phyloP scores from a whole-genome alignment of 2,113 vertebrate genomes.

The Periophthalmus modestus region DNA sequence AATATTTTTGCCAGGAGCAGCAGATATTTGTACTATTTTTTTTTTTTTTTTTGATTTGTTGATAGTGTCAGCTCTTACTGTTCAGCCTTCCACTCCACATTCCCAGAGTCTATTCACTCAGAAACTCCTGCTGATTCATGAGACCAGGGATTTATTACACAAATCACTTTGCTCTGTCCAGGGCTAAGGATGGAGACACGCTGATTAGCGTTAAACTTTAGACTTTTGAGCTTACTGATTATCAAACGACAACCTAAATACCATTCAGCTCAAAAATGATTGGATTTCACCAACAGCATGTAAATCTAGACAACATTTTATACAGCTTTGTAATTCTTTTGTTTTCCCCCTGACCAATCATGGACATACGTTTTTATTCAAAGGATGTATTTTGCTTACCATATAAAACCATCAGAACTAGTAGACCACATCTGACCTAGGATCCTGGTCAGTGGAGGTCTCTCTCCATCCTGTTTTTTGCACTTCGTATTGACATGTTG shows the following conservation, averaged over 20 bases:
- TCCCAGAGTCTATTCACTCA: constrained; percentile 6
- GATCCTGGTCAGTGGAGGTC: no score
- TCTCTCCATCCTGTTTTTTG: no score
- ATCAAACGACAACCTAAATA: not conserved
- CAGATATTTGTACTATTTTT: not conserved
- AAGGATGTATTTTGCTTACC: no score
- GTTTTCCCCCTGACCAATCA: no score
- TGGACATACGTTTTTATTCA: no score
- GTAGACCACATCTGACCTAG: no score
- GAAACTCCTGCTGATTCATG: constrained; percentile 11
- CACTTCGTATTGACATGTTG: no score
- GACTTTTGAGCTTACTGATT: not conserved
- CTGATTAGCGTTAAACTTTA: not conserved
- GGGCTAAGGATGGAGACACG: not conserved
- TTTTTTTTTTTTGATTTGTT: not conserved
- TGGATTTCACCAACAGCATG: no score
- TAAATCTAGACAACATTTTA: not conserved
- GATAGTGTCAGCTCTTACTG: constrained; percentile 1
- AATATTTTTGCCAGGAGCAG: not conserved
- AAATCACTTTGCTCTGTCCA: not conserved
- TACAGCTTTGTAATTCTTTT: no score
- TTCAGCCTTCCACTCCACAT: not conserved
- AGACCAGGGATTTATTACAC: constrained; percentile 3
- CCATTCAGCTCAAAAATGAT: no score
- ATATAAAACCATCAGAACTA: no score